Evolutionary conservation across 37 sponge, comb jelly and placozoan genomes (phyloP), one percentile per base, ranked within the genome.

Genomic region (Agelas oroides): DNA sequence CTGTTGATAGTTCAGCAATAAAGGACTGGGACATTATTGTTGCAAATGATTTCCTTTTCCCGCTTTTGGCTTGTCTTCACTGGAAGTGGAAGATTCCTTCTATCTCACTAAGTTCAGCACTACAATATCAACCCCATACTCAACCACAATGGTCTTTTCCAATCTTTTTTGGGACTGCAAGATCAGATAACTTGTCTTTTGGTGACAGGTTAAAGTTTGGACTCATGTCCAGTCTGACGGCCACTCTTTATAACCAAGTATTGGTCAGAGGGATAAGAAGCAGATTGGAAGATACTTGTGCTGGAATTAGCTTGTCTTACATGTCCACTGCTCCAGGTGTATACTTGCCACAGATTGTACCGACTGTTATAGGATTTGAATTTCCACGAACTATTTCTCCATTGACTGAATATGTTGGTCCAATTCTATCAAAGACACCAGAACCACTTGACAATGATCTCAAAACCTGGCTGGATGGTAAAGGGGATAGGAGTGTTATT

Each of bases 321-420:
- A 37, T 76, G 18, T 37, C 37, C 38, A 14, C 27, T 20, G 33
- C 33, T 32, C 69, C 35, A 14, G 69, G 69, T 32, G 35, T 32
- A 2, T 5, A 32, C 13, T 11, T n/a, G 34, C 81, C 81, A 1
- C 70, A 80, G 19, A 68, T 80, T 28, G 54, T 80, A 11, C 55
- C 69, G 0, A 65, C 84, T 1, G 63, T 24, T 5, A 75, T 84
- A 64, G 84, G 84, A 19, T 75, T 84, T 53, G 84, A 84, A 76
- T 75, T 34, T 53, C 84, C 84, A 1, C 63, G 74, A 0, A 27
- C 35, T 0, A 32, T 86, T 20, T 67, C 65, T 35, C 71, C 86
- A 11, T 59, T 86, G 46, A 76, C 76, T n/a, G 52, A 77, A 1
- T 86, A 77, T 38, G 58, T 75, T 36, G 86, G 86, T 2, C 86